Base-by-base conservation (phyloP, 30 jellyfish, hydroid and myxozoan genomes). In the Pelagia noctiluca region DNA sequence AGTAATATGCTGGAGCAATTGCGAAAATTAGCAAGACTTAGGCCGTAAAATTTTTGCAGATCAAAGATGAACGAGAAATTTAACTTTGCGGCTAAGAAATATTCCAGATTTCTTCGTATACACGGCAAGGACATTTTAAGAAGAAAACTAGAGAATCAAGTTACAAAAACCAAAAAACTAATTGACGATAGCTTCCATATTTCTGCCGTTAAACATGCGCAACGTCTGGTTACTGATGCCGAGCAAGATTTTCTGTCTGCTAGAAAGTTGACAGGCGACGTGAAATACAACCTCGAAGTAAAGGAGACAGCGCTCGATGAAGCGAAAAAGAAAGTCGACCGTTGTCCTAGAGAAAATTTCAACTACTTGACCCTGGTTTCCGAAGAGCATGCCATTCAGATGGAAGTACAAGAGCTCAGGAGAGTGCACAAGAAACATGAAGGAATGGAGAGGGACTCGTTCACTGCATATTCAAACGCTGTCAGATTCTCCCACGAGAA, bases 401-500 rank as follows among this genome's bases (percentile, higher is more conserved):
- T 74, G 28, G 75, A 79, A 25, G 89, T 54, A 23, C 71, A 65
- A 69, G 46, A 35, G 22, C 50, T 93, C 3, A 79, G 69, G 32
- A 75, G 82, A 37, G 88, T 24, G 1, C 48, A 50, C 35, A 83
- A 75, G 70, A 23, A 30, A 50, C 68, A 69, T 13, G 98, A 93
- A 65, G 86, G 66, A 35, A 69, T 12, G 4, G 98, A 93, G 64
- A 88, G 98, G 42, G 90, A 82, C 31, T 28, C 48, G 3, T 93
- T 93, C 68, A 64, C 93, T 21, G 82, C 47, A 63, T 93, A 68
- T 52, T 87, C 98, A 29, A 71, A 92, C 60, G 93, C 98, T 2
- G 97, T 93, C 46, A 79, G 98, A 23, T 34, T 83, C 19, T 93
- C 98, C 22, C 98, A 93, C 49, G 98, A 93, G 52, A 87, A 88